These are phyloP conservation scores for Stenodema calcarata DNA, from an alignment of 2,888 invertebrate genomes.

Conservation along the genomic window DNA sequence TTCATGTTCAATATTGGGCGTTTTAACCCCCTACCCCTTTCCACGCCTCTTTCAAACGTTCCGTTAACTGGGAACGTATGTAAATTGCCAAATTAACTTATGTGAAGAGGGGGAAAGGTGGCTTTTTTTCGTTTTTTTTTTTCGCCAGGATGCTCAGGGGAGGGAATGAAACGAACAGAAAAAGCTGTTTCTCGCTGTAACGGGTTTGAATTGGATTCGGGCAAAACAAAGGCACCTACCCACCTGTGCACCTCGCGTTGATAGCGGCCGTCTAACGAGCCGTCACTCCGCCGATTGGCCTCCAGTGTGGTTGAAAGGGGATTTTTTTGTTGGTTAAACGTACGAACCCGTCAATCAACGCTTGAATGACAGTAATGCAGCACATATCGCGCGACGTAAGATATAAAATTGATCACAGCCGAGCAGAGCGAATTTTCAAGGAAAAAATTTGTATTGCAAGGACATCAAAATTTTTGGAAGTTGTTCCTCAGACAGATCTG, in stretches of 20 bases:
- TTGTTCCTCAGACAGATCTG: no score
- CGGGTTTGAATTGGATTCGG: background rate
- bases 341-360: background rate
- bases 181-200: background rate
- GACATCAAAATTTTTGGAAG: no score
- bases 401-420: no score
- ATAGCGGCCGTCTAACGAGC: background rate
- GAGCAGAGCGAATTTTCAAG: no score
- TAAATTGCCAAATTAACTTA: constrained; percentile 21
- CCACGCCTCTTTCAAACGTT: background rate
- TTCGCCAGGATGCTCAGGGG: background rate
- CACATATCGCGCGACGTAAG: no score
- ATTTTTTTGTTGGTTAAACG: background rate
- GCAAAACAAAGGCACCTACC: background rate
- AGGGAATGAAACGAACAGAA: background rate
- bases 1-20: background rate
- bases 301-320: background rate
- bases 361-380: no score
- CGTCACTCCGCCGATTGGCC: background rate
- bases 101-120: background rate
- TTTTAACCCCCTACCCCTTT: background rate
- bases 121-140: background rate
- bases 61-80: background rate
- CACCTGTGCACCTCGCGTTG: background rate
- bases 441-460: no score